phyloP scores from a whole-genome alignment of 2,888 invertebrate species.

The Sisyra terminalis region DNA sequence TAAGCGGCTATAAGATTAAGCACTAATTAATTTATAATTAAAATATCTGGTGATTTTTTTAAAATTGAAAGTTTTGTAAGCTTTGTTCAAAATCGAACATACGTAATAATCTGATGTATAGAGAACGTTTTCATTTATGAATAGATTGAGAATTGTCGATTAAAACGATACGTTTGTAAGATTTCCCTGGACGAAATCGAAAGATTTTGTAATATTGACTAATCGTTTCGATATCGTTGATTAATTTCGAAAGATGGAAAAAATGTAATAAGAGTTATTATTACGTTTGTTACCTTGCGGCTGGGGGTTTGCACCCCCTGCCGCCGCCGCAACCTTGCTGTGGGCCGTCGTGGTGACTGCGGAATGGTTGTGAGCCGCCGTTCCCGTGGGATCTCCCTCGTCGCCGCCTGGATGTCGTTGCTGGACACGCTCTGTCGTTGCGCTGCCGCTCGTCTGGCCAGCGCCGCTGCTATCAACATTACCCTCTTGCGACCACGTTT shows the following conservation, averaged over 20 bases:
- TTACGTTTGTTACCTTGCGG: slow-evolving; percentile 29
- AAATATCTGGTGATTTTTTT: too few relatives aligned
- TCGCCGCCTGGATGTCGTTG: slow-evolving; percentile 23
- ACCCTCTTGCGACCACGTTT: slow-evolving; percentile 44
- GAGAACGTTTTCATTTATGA: too few relatives aligned
- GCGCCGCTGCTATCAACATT: slow-evolving; percentile 35
- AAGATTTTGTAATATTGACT: too few relatives aligned
- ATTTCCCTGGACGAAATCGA: too few relatives aligned
- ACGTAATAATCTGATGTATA: too few relatives aligned
- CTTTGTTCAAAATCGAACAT: too few relatives aligned
- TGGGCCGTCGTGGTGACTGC: slow-evolving; percentile 58
- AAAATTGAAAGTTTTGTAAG: too few relatives aligned
- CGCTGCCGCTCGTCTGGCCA: slow-evolving; percentile 24
- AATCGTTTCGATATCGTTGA: too few relatives aligned
- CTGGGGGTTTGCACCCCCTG: slow-evolving; percentile 58
- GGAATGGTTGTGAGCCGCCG: slow-evolving; percentile 19
- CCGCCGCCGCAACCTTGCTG: slow-evolving; percentile 59
- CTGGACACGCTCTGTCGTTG: slow-evolving; percentile 21
- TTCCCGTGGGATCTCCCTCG: slow-evolving; percentile 22
- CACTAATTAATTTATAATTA: too few relatives aligned
- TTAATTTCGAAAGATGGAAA: neutral
- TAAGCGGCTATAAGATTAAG: too few relatives aligned
- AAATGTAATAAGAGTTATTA: slow-evolving; percentile 4
- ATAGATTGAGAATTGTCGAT: too few relatives aligned
- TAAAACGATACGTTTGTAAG: too few relatives aligned